Base-by-base conservation (phyloP, 2,113 vertebrate species). In the Steatornis caripensis region DNA sequence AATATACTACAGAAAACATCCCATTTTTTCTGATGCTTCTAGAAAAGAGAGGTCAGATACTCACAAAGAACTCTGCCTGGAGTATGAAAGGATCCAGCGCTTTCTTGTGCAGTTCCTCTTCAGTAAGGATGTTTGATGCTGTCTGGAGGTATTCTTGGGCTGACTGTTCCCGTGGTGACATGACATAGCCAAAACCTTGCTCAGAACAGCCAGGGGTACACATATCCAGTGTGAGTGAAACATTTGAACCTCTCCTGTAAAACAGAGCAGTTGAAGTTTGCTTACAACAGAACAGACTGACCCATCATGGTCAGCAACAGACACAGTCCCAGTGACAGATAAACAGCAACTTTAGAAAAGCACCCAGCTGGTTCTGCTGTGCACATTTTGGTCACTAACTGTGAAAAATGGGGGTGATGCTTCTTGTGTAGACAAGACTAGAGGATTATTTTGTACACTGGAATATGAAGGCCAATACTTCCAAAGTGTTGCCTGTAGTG, bases 171-270 rank as follows among this genome's bases (percentile, higher is more conserved):
- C 98, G 98, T 9, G 99, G 99, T 36, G 99, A 99, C 97, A 99
- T 98, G 93, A 99, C 97, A 71, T 98, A 99, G 49, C 99, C 99
- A 27, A 99, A 99, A 49, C 99, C 99, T 72, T 98, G 98, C 94
- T 99, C 99, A 6, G 98, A 99, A 98, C 98, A 99, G 96, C 99
- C 99, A 1, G 99, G 99, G 5, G 99, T 99, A 94, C 99, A 99
- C 99, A 99, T 99, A 96, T 99, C 99, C 98, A 99, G 96, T 12
- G 99, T 99, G 95, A 99, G 98, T 6, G 99, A 99, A 95, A 99
- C 99, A 26, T 99, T 99, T 90, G 99, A 99, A 91, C 99, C 99
- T 95, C 99, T 99, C 98, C 99, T 99, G 97, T 89, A 97, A 95
- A 96, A 92, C 8, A 96, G 21, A 93, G 34, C 0, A 0, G 60